phyloP scores from a whole-genome alignment of 2,797 vertebrate genomes.

The Paramormyrops hopkinsi region DNA sequence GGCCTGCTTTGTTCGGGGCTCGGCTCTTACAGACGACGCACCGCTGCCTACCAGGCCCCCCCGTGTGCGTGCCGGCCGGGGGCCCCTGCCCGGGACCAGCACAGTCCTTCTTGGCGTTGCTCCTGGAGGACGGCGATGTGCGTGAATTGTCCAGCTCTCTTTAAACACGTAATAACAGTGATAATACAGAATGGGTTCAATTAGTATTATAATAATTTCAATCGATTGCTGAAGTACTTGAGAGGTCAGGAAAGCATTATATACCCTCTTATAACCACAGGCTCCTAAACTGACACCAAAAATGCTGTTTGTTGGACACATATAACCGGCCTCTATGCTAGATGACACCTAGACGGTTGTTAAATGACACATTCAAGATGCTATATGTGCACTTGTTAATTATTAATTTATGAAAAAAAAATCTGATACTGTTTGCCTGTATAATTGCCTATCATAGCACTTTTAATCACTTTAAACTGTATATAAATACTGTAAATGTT shows the following conservation, averaged over 20 bases:
- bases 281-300: not conserved
- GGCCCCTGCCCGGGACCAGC: not conserved
- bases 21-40: not conserved
- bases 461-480: not conserved
- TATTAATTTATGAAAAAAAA: not conserved
- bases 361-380: not conserved
- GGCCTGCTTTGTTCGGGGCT: not conserved
- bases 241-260: not conserved
- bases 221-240: not conserved
- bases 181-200: not conserved
- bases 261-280: not conserved
- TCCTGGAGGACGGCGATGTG: not conserved
- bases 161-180: not conserved
- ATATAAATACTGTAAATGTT: not conserved
- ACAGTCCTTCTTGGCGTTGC: not conserved
- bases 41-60: not conserved
- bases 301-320: not conserved
- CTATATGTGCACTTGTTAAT: not conserved
- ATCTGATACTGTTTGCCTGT: not conserved
- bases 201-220: not conserved
- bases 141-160: not conserved
- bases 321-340: not conserved
- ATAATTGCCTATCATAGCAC: not conserved
- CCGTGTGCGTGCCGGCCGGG: not conserved
- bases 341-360: not conserved